Evolutionary conservation across 2,797 vertebrate genomes (phyloP), one percentile per base, ranked within the genome.

Genomic region (Eulemur rubriventer): DNA sequence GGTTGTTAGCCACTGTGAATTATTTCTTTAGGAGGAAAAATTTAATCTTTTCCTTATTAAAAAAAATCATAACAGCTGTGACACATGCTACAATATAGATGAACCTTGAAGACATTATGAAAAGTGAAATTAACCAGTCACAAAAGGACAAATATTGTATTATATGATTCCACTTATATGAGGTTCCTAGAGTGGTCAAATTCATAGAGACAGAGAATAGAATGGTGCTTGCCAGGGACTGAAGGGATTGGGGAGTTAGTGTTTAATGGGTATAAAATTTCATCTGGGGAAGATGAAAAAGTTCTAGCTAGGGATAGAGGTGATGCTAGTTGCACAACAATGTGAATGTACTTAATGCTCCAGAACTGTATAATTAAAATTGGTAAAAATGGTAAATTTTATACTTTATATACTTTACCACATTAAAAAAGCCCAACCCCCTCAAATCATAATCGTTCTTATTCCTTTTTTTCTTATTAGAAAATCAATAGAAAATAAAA

Each of bases 11-110:
- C 65, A 33, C 28, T 18, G 41, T 65, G 59, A 86, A 70, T 75
- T 69, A 76, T 55, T 84, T 76, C 52, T 88, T 81, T 55, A 80
- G 52, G 8, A 93, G 59, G 50, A 35, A 94, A 96, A 85, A 46
- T 50, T 86, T 41, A 84, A 79, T 84, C 24, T 13, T 85, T 41
- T 80, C 33, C 33, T 72, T 67, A 38, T 79, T 59, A 88, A 57
- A 93, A 94, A 94, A 43, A n/a, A 67, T 72, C 38, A 3, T 82
- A 67, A 89, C 61, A 84, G 18, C 43, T 72, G 52, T 59, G 33
- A 57, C 46, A 70, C 30, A 35, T 50, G 65, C n/a, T 38, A 6
- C 24, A 55, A 43, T 17, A 35, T 55, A 91, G 70, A 43, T 33
- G 43, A 67, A 69, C 14, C 55, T 63, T 35, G 67, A 89, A 88